Evolutionary conservation across 1,140 invertebrate species (phyloP), one percentile per base, ranked within the genome.

Genomic region (Drosophila prosaltans): DNA sequence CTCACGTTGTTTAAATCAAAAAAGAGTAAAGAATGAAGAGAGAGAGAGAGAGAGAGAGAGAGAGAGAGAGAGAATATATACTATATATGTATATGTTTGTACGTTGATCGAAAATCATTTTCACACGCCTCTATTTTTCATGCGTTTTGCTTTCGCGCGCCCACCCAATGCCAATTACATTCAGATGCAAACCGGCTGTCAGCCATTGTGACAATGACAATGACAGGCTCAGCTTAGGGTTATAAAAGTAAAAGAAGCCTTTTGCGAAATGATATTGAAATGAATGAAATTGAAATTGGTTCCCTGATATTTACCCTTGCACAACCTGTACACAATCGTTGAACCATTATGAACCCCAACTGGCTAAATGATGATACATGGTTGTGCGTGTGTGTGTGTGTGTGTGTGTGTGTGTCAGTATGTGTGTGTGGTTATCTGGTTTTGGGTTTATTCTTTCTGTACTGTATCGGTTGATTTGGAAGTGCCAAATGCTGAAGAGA

Each of bases 101-200:
- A 16, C 16, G 48, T 69, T 74, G 65, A 65, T 40, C 61, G 72
- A 62, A 70, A 60, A 78, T 78, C 41, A 78, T 78, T 78, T 78
- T 78, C 76, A 78, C 76, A 78, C 76, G 76, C 76, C 76, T 78
- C 72, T 69, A 76, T 76, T 76, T 76, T 76, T 76, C 74, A 71
- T 77, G 75, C 75, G 76, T 78, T 78, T 69, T 78, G 69, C 69
- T 40, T 78, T 72, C 76, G 74, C 75, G 74, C 75, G 74, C 75
- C 74, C 78, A 78, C 76, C 74, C 78, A 78, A 74, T 78, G 76
- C 76, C 76, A 78, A 78, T 78, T 78, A 78, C 76, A 78, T 69
- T 76, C 73, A 36, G 54, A 73, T 76, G 74, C 74, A 69, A 76
- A 59, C 32, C 32, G 24, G 57, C 74, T 76, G 74, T 75, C 75